Evolutionary conservation across 2,113 vertebrate genomes (phyloP), one percentile per base, ranked within the genome.

Genomic region (Cavia porcellus): DNA sequence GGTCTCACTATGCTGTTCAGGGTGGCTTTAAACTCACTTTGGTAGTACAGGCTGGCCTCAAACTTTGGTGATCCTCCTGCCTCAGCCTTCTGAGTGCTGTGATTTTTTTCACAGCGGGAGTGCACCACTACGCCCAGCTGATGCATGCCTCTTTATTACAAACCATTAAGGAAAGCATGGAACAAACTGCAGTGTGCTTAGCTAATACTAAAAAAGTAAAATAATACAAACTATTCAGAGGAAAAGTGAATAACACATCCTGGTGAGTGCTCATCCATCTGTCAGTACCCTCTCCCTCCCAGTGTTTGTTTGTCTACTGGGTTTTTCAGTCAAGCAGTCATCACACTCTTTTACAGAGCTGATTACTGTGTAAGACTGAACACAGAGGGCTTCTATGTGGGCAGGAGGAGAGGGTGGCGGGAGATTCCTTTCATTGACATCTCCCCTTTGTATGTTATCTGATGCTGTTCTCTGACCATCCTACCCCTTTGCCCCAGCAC

Each of bases 221-320:
- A 2, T 42, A 95, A 59, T 38, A 92, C n/a, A 77, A 94, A 86
- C 64, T 55, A 77, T 89, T 72, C 32, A 68, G 68, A 96, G 88
- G 32, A 77, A 70, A 77, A 85, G 28, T 55, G 55, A 68, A 45
- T 66, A 59, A 52, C 6, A 17, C 13, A 77, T 25, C 12, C 11
- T 0, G 2, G 50, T 81, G 52, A 94, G 45, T 1, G 28, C 20
- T 70, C 47, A 81, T 74, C 22, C 30, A 15, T 64, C 47, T 64
- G 32, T 47, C 35, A n/a, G 19, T 13, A 85, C 19, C 32, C n/a
- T n/a, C n/a, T n/a, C n/a, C 55, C 38, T 17, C 17, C 55, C 55
- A 57, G 55, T 68, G 77, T 45, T 84, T 88, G 47, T 81, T 79
- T 86, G 72, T 57, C 84, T 20, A 66, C 9, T 57, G 45, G 72